Conservation (phyloP, 53 echinoderm and acorn worm genomes). For the Crossaster papposus region DNA sequence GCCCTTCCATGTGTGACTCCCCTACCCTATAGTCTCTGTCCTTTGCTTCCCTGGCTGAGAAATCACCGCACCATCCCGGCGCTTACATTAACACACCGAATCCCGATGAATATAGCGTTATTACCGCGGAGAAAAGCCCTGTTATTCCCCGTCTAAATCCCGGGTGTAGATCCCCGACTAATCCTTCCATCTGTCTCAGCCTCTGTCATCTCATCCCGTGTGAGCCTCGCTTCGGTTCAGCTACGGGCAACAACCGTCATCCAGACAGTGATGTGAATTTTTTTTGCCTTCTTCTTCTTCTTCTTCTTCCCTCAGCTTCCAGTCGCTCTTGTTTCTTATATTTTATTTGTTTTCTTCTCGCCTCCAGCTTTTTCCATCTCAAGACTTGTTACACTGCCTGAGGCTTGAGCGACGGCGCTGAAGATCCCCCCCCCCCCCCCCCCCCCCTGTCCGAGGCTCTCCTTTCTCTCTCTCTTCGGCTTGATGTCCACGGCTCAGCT, state of each 20-base stretch:
- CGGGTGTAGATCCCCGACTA: slow-evolving; percentile 37
- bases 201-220: background rate
- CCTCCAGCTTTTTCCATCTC: slow-evolving; percentile 16
- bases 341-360: background rate
- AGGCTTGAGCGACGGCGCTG: background rate
- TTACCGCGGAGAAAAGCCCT: background rate
- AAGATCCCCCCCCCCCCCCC: no score
- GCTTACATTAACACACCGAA: slow-evolving; percentile 41
- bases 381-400: slow-evolving; percentile 56
- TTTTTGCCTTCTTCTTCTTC: background rate
- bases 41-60: background rate
- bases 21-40: background rate
- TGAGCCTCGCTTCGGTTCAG: background rate
- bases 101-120: slow-evolving; percentile 31
- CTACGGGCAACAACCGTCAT: background rate
- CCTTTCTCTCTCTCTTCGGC: no score
- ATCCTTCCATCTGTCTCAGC: background rate
- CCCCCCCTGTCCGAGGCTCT: no score
- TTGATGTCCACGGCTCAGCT: background rate
- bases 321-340: no score
- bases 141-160: slow-evolving; percentile 21
- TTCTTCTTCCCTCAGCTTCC: background rate
- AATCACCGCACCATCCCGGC: background rate
- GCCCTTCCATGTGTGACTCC: background rate
- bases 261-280: slow-evolving; percentile 16